Evolutionary conservation across 2,888 invertebrate species (phyloP), one percentile per base, ranked within the genome.

Genomic region (Coelinius sp.): DNA sequence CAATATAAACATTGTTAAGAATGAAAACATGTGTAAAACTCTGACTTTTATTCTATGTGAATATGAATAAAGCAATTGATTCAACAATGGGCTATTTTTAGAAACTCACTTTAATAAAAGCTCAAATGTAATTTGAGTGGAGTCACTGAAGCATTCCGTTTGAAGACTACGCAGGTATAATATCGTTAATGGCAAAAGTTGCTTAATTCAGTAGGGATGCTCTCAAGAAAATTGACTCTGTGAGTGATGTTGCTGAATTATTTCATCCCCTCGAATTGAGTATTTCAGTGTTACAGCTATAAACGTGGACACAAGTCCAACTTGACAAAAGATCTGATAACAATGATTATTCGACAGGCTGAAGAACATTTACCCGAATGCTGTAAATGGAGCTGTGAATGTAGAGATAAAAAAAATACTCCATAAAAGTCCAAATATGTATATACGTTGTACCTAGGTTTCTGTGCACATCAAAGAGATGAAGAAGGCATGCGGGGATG

Each of bases 191-290:
- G 59, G 59, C 59, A 35, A 35, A 6, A 59, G 59, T 59, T 59
- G 35, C 17, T 59, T 59, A 59, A 59, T 59, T 59, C 59, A 35
- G 35, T 20, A 59, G 59, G 59, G 35, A 59, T 35, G 38, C 70
- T 67, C 59, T 65, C 10, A 70, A 49, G 49, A 46, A 68, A 72
- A 75, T 72, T 64, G 63, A 31, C 44, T 70, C 56, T 31, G 59
- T 31, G 59, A 20, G 20, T 31, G 25, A 20, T 63, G 27, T 31
- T 10, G 4, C 27, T 10, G 27, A 38, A 65, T 59, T 25, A 64
- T 72, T 68, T 64, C 67, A 68, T 20, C 24, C 62, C n/a, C 68
- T 14, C 31, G 24, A 53, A 35, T 67, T 10, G 31, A 7, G 27
- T 20, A 22, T 66, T 46, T 25, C 20, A 20, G 20, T 17, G 3